Evolutionary conservation across 2,797 vertebrate genomes (phyloP), one percentile per base, ranked within the genome.

Genomic region (Myotis myotis): DNA sequence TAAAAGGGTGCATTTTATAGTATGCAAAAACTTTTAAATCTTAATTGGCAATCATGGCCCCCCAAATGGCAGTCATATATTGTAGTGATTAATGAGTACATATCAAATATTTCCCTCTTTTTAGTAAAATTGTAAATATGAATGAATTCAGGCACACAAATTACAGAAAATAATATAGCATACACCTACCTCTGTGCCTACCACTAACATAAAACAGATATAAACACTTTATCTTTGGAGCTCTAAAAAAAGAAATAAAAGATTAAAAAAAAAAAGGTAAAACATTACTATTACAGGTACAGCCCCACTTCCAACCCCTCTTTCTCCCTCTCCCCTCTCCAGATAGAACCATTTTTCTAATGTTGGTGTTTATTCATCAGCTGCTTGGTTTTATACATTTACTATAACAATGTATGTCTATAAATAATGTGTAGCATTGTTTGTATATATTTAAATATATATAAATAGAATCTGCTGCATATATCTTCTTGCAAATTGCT

Each of bases 381-480:
- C 12, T 86, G 22, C 51, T 89, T 91, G 19, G 36, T 62, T 94
- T 91, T 75, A 28, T 64, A 82, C 9, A 75, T 76, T 91, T 83
- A 53, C 55, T 74, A 70, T 79, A 89, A 94, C 85, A 85, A 90
- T 79, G 9, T 57, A 66, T 82, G 38, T 23, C 49, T 28, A 89
- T 94, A 95, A 91, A 91, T 91, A 95, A 93, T 93, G 28, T 23
- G 79, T 44, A 79, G 19, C 28, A 88, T 78, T 80, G 10, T 91
- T 71, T 85, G 16, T 81, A 53, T 75, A 80, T 90, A 93, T 84
- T 88, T 88, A 8, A 94, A 47, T 47, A 47, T 47, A 4, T 47
- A 47, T 47, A 13, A 47, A 47, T 44, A 44, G 41, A 44, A 44
- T 44, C 41, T 47, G 76, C 53, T 86, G 25, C 41, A 86, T 70